Base-by-base conservation (phyloP, 2,113 vertebrate species). In the Stictonetta naevosa region DNA sequence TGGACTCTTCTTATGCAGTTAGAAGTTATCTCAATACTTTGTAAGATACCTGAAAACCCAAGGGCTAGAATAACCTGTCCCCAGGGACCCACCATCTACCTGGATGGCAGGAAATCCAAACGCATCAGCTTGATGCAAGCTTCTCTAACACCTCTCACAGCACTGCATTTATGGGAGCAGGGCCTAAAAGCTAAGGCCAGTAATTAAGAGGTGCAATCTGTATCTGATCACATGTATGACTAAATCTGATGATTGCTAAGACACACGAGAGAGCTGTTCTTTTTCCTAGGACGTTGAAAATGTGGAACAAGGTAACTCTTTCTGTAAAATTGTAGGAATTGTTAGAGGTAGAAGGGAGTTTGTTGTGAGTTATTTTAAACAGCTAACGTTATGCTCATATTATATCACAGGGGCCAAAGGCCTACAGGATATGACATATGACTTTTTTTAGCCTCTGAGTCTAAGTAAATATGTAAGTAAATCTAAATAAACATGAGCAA, bases 401-500 rank as follows among this genome's bases (percentile, higher is more conserved):
- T 53, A 5, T 66, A 55, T 46, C 38, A 76, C 29, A 77, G 40
- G 20, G 67, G 19, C 73, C 56, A 92, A 84, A 81, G n/a, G 72
- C 64, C 75, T 56, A 93, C 64, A 93, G 86, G 66, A 81, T 72
- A 64, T 78, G 68, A 88, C 52, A 71, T 13, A 44, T 0, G 38
- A 86, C 68, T 48, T 46, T 38, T 86, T 75, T 86, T 75, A 94
- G 53, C 34, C 69, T 82, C 4, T 48, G 77, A 86, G 48, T n/a
- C 42, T 82, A 71, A 90, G 46, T 78, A 94, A 91, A 72, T 85
- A 82, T 0, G 0, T 56, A 87, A 86, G 64, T 33, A 91, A 92
- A 84, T 68, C 33, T 72, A 93, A 96, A 86, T 80, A 86, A 95
- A 89, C 60, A 84, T 3, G 2, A 83, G 53, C 9, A 88, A 93